Percentiles rank a stretch among this genome's conserved stretches.
These are phyloP conservation scores for Carassius carassius DNA, from an alignment of 2,113 vertebrate genomes.

Conservation along the genomic window DNA sequence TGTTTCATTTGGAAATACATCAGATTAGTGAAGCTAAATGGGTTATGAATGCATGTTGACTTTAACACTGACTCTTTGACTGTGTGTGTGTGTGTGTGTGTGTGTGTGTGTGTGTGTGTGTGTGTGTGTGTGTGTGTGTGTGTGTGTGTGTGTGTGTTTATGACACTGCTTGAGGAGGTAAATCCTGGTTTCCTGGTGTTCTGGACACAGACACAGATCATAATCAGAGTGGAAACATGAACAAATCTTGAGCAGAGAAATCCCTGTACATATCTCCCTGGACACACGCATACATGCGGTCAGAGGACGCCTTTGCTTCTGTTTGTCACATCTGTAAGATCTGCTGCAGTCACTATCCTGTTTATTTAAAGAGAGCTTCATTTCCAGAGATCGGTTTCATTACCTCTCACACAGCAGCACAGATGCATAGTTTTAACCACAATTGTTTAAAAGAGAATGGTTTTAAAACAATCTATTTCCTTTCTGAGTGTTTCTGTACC, in stretches of 20 bases:
- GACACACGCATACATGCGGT: neutral
- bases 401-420: neutral
- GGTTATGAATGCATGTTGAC: constrained; percentile 43
- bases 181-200: constrained; percentile 64
- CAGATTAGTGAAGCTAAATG: neutral
- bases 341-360: constrained; percentile 18
- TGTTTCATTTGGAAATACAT: neutral
- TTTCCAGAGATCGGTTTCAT: constrained; percentile 41
- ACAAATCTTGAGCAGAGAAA: constrained; percentile 39
- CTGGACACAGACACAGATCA: constrained; percentile 53
- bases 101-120: constrained; percentile 37
- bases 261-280: constrained; percentile 40
- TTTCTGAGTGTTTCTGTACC: too few species aligned
- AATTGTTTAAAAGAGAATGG: neutral
- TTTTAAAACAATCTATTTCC: too few species aligned
- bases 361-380: constrained; percentile 20
- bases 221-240: constrained; percentile 54
- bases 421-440: neutral
- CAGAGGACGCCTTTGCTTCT: constrained; percentile 42
- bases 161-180: constrained; percentile 55
- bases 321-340: constrained; percentile 49
- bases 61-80: constrained; percentile 47
- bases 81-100: constrained; percentile 36
- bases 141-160: constrained; percentile 43
- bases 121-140: constrained; percentile 39